Percentiles rank a stretch among this genome's conserved stretches.
These are phyloP conservation scores for Rhyacophila brunnea DNA, from an alignment of 1,140 invertebrate species.

Conservation along the genomic window DNA sequence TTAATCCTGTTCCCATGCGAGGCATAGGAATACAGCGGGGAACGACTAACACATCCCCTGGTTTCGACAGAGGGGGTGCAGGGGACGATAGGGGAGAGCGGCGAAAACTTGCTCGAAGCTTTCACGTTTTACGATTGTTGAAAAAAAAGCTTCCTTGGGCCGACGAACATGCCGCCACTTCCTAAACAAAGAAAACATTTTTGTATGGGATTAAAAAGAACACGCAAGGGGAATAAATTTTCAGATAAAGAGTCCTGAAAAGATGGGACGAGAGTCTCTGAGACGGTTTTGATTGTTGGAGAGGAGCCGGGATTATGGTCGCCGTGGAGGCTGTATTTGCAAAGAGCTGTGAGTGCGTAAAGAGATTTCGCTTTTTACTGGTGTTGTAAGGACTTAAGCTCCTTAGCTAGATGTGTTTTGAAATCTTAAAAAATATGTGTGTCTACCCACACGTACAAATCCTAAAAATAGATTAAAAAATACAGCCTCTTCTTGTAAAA, in stretches of 20 bases:
- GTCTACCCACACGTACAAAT: no score
- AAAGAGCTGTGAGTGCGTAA: not conserved
- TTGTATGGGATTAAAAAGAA: conserved; percentile 32
- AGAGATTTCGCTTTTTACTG: not conserved
- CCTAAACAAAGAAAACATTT: conserved; percentile 32
- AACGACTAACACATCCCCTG: not conserved
- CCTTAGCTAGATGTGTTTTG: no score
- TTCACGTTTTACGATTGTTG: conserved; percentile 30
- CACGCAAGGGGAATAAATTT: conserved; percentile 30
- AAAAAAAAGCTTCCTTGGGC: conserved; percentile 20
- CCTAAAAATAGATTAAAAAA: no score
- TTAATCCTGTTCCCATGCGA: conserved; percentile 32
- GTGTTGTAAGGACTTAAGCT: not conserved
- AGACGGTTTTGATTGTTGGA: conserved; percentile 23
- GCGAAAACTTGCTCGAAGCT: conserved; percentile 22
- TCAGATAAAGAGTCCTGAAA: conserved; percentile 9
- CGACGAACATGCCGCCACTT: conserved; percentile 14
- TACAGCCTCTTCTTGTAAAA: no score
- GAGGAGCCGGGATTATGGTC: conserved; percentile 21
- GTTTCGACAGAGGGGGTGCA: no score
- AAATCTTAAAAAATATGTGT: no score
- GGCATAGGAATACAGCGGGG: conserved; percentile 11
- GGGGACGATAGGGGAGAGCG: no score
- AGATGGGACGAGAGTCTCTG: not conserved
- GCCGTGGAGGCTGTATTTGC: conserved; percentile 15